Percentiles rank a stretch among this genome's conserved stretches.
phyloP scores from a whole-genome alignment of 2,113 vertebrate species.

The Acrocephalus kingi region DNA sequence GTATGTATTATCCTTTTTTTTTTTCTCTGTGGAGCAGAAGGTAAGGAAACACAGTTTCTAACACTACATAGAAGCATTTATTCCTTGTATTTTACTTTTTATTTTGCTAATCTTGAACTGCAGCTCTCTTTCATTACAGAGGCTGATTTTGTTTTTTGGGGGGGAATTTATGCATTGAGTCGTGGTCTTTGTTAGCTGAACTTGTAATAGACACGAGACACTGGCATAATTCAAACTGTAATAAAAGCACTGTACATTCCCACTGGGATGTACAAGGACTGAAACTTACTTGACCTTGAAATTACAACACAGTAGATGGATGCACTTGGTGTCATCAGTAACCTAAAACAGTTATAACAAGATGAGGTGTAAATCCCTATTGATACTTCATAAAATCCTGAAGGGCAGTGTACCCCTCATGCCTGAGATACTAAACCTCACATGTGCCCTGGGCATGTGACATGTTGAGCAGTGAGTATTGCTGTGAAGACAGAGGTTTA shows the following conservation, averaged over 20 bases:
- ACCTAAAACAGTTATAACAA: not conserved
- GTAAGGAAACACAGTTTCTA: not conserved
- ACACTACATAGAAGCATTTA: not conserved
- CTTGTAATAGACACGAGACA: not conserved
- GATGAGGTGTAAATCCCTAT: not conserved
- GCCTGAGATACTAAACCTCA: not conserved
- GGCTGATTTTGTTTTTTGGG: not conserved
- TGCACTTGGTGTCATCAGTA: not conserved
- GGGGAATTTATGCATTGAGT: not conserved
- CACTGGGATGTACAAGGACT: not conserved
- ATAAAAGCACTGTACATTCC: not conserved
- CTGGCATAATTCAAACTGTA: not conserved
- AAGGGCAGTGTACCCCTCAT: not conserved
- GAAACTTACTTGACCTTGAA: not conserved
- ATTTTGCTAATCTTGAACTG: not conserved
- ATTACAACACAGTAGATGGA: not conserved
- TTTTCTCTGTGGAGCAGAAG: not conserved
- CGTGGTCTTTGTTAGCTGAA: not conserved
- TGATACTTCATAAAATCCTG: not conserved
- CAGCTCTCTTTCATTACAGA: not conserved
- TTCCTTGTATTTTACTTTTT: not conserved
- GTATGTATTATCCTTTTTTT: constrained; percentile 20
- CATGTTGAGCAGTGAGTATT: not conserved
- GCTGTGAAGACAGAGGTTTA: not conserved
- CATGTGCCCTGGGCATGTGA: not conserved